Conservation (phyloP, 2,113 vertebrate genomes). For the Psittacus erithacus region DNA sequence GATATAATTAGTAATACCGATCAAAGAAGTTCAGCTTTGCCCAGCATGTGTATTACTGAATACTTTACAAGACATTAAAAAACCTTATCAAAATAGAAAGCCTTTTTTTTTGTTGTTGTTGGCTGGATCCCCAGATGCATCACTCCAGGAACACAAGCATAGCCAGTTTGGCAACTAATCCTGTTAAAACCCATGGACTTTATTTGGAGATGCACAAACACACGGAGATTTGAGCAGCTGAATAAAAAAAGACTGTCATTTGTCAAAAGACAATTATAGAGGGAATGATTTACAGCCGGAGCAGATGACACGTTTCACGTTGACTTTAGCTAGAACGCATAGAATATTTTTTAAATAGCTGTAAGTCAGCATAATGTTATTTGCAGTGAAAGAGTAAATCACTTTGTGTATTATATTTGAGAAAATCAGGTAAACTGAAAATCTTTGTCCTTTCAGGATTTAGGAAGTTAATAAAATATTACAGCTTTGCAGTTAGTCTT, state of each 20-base stretch:
- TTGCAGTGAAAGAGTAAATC: background rate
- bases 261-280: slow-evolving; percentile 7
- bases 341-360: slow-evolving; percentile 11
- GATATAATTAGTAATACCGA: background rate
- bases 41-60: background rate
- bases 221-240: background rate
- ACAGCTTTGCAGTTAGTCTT: background rate
- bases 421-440: background rate
- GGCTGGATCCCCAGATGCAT: slow-evolving; percentile 49
- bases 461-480: slow-evolving; percentile 30
- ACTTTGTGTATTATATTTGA: background rate
- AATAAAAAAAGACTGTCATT: slow-evolving; percentile 11
- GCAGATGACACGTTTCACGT: background rate
- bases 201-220: slow-evolving; percentile 19
- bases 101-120: background rate
- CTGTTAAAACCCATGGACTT: background rate
- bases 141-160: background rate
- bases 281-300: slow-evolving; percentile 19
- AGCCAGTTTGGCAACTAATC: background rate
- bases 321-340: slow-evolving; percentile 12
- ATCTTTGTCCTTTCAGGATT: background rate
- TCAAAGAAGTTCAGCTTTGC: background rate
- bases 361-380: background rate
- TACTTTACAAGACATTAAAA: background rate
- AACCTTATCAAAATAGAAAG: slow-evolving; percentile 1